A percentile compares a stretch with the other conserved stretches of the same genome.
phyloP scores from a whole-genome alignment of 2,797 vertebrate genomes.

The Sebastes goodei region DNA sequence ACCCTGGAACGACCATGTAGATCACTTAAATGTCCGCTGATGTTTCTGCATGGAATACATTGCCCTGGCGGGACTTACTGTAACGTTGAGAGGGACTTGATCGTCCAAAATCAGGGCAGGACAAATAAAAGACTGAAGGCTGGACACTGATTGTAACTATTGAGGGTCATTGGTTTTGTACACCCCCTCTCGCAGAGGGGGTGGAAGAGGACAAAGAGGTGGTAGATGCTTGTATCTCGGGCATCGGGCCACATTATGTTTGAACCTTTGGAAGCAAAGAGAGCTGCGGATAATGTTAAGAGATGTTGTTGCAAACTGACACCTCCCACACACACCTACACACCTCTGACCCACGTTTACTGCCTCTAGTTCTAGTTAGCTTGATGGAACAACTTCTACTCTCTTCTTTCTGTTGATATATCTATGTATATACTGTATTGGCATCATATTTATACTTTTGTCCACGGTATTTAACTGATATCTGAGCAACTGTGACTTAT shows the following conservation, averaged over 20 bases:
- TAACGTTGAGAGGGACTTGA: neutral
- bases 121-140: neutral
- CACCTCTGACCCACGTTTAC: conserved; percentile 58
- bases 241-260: conserved; percentile 35
- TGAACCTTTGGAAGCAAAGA: conserved; percentile 48
- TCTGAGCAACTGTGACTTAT: neutral
- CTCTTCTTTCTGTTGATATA: neutral
- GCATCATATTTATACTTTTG: neutral
- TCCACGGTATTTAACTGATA: neutral
- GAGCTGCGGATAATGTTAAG: conserved; percentile 42
- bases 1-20: neutral
- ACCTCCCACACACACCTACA: conserved; percentile 72
- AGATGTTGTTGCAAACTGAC: conserved; percentile 57
- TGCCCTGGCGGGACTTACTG: neutral
- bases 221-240: conserved; percentile 23
- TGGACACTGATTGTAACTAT: neutral
- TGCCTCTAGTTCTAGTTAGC: conserved; percentile 29
- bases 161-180: neutral
- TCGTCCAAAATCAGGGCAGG: neutral
- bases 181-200: neutral
- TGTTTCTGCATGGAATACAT: neutral
- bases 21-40: neutral
- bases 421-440: neutral
- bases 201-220: conserved; percentile 27
- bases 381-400: conserved; percentile 34